Base-by-base conservation (phyloP, 1,140 invertebrate genomes). In the Brachionus manjavacas region DNA sequence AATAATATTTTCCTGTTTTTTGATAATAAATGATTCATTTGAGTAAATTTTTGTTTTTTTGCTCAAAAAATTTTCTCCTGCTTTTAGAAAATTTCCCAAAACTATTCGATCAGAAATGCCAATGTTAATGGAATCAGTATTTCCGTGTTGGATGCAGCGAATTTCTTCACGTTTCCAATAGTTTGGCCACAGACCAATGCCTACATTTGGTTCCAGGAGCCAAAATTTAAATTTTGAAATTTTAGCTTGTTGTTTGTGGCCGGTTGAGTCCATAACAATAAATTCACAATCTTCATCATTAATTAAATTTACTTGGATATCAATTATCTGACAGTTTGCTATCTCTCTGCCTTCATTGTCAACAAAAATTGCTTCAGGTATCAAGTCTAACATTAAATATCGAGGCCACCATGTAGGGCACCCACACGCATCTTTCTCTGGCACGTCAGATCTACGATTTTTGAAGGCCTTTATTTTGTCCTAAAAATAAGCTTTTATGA, bases 341-440 rank as follows among this genome's bases (percentile, higher is more conserved):
- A 68, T 31, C 66, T 68, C 66, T 68, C 39, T 16, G 31, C 66
- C 66, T n/a, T 68, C 23, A 31, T 28, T 14, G 25, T 68, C 28
- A 14, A 68, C n/a, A 39, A 68, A 68, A 31, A 68, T 68, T 68
- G 66, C 25, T 68, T 68, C 66, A 39, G 66, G 66, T 28, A 68
- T 68, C 31, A 68, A 68, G 16, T 68, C 66, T 12, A 68, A 16
- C 66, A 68, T 68, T 2, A 68, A 12, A 9, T 68, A 68, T 28
- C 66, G 16, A 28, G 66, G 66, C 66, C 66, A 68, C 66, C 66
- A 68, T 14, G 66, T 68, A 23, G 66, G 66, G 12, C 25, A 31
- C n/a, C 31, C 66, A n/a, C 66, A 68, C 35, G 66, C 66, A 39
- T 68, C 66, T 35, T 68, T 68, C 12, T 68, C 66, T 68, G 66